Evolutionary conservation across 2,797 vertebrate species (phyloP).

Genomic region (Scolopax bukidnonensis): DNA sequence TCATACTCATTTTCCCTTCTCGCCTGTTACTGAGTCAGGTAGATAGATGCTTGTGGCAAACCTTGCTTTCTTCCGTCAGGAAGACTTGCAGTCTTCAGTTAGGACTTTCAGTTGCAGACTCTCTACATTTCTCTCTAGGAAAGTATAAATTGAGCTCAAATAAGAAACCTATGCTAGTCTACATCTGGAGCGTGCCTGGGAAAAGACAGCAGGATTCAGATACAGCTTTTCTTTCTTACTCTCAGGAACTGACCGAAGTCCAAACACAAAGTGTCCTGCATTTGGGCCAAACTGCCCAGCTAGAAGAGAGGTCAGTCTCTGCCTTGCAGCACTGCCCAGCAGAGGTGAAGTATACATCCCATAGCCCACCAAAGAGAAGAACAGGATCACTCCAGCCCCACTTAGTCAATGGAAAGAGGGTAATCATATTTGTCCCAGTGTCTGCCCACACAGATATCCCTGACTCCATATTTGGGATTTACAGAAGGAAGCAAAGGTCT

Average conservation of each 20-base stretch:
- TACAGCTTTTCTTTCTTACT: background rate
- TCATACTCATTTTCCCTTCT: background rate
- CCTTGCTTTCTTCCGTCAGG: background rate
- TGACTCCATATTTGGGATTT: accelerated
- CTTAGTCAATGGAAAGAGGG: background rate
- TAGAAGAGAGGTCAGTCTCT: background rate
- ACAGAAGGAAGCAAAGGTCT: background rate
- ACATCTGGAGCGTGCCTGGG: accelerated
- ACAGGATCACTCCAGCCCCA: background rate
- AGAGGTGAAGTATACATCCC: background rate
- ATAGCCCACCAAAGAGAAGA: background rate
- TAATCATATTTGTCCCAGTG: background rate
- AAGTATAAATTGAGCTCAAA: background rate
- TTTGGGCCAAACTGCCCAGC: background rate
- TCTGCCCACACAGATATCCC: accelerated
- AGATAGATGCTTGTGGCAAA: background rate
- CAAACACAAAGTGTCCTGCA: background rate
- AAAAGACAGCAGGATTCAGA: background rate
- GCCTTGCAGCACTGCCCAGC: background rate
- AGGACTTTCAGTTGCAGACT: background rate
- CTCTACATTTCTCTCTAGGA: slow-evolving; percentile 1
- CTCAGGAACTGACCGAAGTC: background rate
- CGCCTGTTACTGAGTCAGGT: background rate
- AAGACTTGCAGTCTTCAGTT: background rate
- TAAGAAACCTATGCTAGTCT: background rate